Evolutionary conservation across 2,113 vertebrate genomes (phyloP).

Genomic region (Myocastor coypus): DNA sequence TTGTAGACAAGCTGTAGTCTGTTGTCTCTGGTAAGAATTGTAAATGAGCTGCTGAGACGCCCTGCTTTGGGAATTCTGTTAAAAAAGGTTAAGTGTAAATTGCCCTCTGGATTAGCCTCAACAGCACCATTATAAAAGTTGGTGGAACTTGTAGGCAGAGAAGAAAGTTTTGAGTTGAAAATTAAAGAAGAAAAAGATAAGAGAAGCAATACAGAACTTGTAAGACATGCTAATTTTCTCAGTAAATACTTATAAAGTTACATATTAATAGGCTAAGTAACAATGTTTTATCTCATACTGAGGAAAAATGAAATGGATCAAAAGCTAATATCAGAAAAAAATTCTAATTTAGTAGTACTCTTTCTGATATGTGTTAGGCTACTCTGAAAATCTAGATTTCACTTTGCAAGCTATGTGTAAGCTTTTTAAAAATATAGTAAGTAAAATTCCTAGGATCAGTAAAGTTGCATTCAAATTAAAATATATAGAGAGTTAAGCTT

Average conservation of each 20-base stretch:
- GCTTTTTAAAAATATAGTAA: neutral
- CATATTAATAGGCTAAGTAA: neutral
- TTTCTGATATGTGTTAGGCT: neutral
- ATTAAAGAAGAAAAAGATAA: neutral
- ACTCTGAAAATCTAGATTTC: neutral
- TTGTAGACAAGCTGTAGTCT: slow-evolving; percentile 67
- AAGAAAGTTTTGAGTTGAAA: slow-evolving; percentile 47
- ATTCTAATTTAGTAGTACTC: slow-evolving; percentile 35
- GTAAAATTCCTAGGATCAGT: neutral
- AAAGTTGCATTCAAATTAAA: slow-evolving; percentile 43
- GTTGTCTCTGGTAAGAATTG: slow-evolving; percentile 74
- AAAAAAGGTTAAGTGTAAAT: slow-evolving; percentile 78
- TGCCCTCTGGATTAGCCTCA: slow-evolving; percentile 77
- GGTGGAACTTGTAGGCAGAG: slow-evolving; percentile 34
- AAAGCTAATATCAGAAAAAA: slow-evolving; percentile 53
- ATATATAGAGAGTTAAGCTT: slow-evolving; percentile 13
- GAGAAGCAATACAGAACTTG: neutral
- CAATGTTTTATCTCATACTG: neutral
- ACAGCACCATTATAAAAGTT: slow-evolving; percentile 69
- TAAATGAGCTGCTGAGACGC: slow-evolving; percentile 75
- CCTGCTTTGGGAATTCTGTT: slow-evolving; percentile 73
- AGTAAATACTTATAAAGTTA: slow-evolving; percentile 46
- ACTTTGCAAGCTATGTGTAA: neutral
- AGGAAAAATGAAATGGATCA: neutral
- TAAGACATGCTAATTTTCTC: slow-evolving; percentile 15